Evolutionary conservation across 2,888 invertebrate genomes (phyloP), one percentile per base, ranked within the genome.

Genomic region (Cataglyphis rosenhaueri): DNA sequence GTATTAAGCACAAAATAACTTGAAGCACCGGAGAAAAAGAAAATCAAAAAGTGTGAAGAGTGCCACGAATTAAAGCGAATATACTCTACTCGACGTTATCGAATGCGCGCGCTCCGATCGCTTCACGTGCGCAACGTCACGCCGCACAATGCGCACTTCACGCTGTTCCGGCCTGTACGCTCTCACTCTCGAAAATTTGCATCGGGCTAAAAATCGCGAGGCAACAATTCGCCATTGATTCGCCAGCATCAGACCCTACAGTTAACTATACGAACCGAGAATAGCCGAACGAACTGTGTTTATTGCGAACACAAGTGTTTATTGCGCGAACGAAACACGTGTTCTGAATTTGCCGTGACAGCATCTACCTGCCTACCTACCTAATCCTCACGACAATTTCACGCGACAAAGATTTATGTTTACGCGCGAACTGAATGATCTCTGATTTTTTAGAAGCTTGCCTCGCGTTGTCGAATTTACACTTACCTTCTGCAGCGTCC

Each of bases 401-500:
- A 21, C 15, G 3, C 55, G 29, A 59, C 35, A 4, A 25, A 29
- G n/a, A 29, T 59, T 59, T n/a, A 12, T 18, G 12, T n/a, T 44
- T 44, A 18, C 18, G 15, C 5, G 38, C 55, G 3, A 21, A 25
- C 0, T 15, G 21, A 25, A 44, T 12, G 25, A 21, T 21, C 12
- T 41, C 3, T 29, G 44, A 32, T n/a, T 41, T 52, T 10, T 29
- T 29, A 10, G 12, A 65, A 25, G 25, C 65, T 18, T 18, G 6
- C 8, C 18, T 25, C 12, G 52, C 21, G 1, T 15, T 8, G 48
- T n/a, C 35, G 18, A 38, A 6, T 48, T 12, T n/a, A 64, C 62
- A 62, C 88, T 84, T 88, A 88, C 88, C 88, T 88, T 88, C 75
- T 8, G 71, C 52, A 65, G 44, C 83, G 64, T 75, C 55, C 18